Conservation (phyloP, 53 echinoderm and acorn worm genomes). For the Zoroaster sp. region DNA sequence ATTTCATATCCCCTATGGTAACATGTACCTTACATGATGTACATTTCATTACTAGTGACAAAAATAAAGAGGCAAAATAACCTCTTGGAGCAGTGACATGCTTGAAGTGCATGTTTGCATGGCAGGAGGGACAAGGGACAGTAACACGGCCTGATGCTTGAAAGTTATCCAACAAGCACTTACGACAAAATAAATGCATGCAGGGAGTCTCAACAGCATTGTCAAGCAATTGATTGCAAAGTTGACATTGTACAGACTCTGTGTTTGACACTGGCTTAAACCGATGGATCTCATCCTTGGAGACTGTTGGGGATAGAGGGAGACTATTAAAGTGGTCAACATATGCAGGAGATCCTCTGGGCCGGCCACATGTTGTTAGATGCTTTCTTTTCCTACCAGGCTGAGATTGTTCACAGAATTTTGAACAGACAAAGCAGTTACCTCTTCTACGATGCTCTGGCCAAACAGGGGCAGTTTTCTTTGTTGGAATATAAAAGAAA, state of each 20-base stretch:
- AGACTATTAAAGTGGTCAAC: neutral
- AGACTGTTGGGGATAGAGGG: neutral
- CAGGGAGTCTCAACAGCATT: neutral
- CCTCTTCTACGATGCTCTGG: neutral
- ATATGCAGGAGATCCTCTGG: neutral
- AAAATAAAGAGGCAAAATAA: conserved; percentile 30
- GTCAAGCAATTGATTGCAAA: neutral
- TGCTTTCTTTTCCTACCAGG: conserved; percentile 5
- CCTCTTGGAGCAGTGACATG: neutral
- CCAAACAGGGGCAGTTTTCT: conserved; percentile 1
- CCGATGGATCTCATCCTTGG: neutral
- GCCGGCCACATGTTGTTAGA: neutral
- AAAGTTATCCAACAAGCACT: neutral
- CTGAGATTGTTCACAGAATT: neutral
- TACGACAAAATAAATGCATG: conserved; percentile 12
- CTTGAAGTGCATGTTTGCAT: neutral
- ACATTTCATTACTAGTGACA: neutral
- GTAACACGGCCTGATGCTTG: neutral
- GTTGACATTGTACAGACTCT: neutral
- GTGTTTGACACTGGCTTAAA: neutral
- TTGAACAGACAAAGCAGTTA: neutral
- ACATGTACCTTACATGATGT: neutral
- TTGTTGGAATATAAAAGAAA: neutral
- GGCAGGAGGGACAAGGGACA: conserved; percentile 5
- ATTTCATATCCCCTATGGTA: neutral